Base-by-base conservation (phyloP, 2,797 vertebrate genomes). In the Pitangus sulphuratus region DNA sequence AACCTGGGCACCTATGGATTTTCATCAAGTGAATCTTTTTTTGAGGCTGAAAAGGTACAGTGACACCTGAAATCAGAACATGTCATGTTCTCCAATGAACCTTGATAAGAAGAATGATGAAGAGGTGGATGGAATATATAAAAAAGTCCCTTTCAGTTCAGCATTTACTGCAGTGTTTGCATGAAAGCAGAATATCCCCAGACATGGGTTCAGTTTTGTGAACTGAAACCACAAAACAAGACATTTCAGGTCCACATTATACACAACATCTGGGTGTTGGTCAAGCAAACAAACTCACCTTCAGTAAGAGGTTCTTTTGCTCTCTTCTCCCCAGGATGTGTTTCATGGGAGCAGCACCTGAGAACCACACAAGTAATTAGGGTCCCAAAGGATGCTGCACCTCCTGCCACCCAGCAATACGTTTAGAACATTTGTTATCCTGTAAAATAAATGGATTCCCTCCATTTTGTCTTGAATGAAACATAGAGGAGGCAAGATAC, bases 11-110 rank as follows among this genome's bases (percentile, higher is more conserved):
- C 15, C 12, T 50, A 28, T 15, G 30, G 51, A 72, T 72, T 93
- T 42, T 79, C 15, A 7, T 68, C 37, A 51, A 40, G 30, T n/a
- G 61, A 71, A 50, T 35, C 0, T 21, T 57, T 72, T 91, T 47
- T 51, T 8, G 28, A 79, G 33, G 51, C 57, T 69, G 40, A n/a
- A 75, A 87, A 87, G 6, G 13, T 71, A 71, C 13, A 84, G 13
- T 24, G n/a, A 21, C 50, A 68, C 44, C 31, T n/a, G 58, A 92
- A 82, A 85, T 26, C 57, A 85, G 58, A 88, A 88, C 28, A 54
- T 35, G 48, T 84, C 54, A 21, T 6, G 8, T 35, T 80, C 37
- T 83, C 40, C 15, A 20, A 8, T 40, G 33, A 76, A 88, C 64
- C 17, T 28, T 86, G 13, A 7, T 71, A 51, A 64, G n/a, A 69